A percentile compares a stretch with the other conserved stretches of the same genome.
phyloP scores from a whole-genome alignment of 2,797 vertebrate genomes.

The Iguana delicatissima region DNA sequence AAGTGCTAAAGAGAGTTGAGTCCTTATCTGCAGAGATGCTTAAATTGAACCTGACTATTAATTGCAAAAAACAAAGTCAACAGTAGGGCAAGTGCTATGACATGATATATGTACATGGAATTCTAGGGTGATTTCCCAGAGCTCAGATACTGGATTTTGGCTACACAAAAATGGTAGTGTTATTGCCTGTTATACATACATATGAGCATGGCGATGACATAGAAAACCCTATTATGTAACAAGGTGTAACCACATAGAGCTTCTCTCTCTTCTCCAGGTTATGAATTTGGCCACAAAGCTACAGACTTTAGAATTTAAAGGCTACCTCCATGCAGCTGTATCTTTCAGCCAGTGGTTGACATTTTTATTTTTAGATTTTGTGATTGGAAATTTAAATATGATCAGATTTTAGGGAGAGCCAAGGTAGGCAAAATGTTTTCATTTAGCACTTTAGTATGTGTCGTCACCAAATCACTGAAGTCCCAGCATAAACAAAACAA shows the following conservation, averaged over 20 bases:
- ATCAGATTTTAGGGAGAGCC: not conserved
- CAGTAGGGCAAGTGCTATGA: not conserved
- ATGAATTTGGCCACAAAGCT: too few relatives aligned
- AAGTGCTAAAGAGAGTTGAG: not conserved
- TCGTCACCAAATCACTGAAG: not conserved
- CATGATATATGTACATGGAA: not conserved
- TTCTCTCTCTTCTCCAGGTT: not conserved
- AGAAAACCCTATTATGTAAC: not conserved
- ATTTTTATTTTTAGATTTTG: not conserved
- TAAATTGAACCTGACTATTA: conserved; percentile 31
- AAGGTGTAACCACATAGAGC: not conserved
- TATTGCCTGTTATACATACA: not conserved
- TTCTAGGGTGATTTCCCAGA: not conserved
- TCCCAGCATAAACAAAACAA: not conserved
- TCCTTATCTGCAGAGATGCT: conserved; percentile 17
- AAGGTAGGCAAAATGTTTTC: not conserved
- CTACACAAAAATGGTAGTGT: too few relatives aligned
- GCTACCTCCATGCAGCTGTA: not conserved
- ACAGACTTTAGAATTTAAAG: not conserved
- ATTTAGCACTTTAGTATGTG: not conserved
- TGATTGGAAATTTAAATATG: not conserved
- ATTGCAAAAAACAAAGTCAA: not conserved
- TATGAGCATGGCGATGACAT: not conserved
- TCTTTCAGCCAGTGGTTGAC: not conserved
- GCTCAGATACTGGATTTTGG: not conserved